phyloP scores from a whole-genome alignment of 2,797 vertebrate genomes.

The Argentina silus region DNA sequence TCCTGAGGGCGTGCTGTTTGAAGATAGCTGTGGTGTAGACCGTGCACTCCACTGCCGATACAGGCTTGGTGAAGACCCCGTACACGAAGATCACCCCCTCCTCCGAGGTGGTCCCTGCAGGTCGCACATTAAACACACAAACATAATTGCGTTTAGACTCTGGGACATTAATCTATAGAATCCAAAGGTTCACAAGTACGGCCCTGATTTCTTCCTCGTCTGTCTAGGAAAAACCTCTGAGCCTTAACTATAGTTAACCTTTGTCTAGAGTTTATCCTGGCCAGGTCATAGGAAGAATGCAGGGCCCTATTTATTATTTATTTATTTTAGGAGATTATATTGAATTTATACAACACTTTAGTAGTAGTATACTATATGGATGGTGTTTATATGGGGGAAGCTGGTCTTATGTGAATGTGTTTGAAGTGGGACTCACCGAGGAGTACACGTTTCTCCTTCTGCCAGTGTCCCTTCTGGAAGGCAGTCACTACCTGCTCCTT shows the following conservation, averaged over 20 bases:
- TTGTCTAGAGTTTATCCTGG: no score
- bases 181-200: no score
- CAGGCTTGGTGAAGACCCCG: constrained; percentile 68
- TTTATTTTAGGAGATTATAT: no score
- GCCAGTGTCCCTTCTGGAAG: constrained; percentile 78
- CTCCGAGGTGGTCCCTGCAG: constrained; percentile 78
- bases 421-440: constrained; percentile 64
- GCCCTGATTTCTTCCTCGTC: no score
- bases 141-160: not conserved
- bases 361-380: not conserved
- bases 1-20: constrained; percentile 73
- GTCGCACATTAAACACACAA: not conserved
- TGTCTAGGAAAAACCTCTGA: no score
- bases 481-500: constrained; percentile 74
- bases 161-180: no score
- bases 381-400: not conserved
- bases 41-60: constrained; percentile 69
- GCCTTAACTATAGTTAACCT: no score
- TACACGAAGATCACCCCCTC: constrained; percentile 78
- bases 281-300: no score
- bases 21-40: constrained; percentile 78
- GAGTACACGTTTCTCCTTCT: constrained; percentile 76
- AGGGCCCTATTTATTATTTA: no score
- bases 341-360: not conserved
- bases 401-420: not conserved